Base-by-base conservation (phyloP, 2,888 invertebrate species). In the Agrilus cyanescens region DNA sequence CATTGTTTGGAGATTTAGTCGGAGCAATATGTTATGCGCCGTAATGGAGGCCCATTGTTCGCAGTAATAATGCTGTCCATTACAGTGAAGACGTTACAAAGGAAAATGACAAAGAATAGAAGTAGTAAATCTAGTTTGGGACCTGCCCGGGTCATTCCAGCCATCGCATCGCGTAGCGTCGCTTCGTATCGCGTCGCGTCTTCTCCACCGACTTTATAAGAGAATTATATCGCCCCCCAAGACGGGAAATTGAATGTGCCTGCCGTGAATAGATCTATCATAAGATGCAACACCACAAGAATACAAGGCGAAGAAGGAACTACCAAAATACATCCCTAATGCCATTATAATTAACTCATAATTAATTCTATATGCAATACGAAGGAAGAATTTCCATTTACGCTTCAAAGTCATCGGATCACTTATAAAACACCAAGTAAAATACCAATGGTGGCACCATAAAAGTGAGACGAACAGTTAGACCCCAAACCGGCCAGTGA, bases 51-150 rank as follows among this genome's bases (percentile, higher is more conserved):
- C 25, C 25, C 25, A 57, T 57, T 56, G 55, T 56, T 51, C 53
- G 50, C 48, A 50, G 46, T 53, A 56, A 56, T 53, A 54, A 55
- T 51, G 53, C 51, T 55, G 55, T 57, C 57, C 56, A 59, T 59
- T 60, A 60, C 54, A 40, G 49, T 57, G 57, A 56, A 58, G 57
- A 58, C 55, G 57, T 58, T 57, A 56, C 58, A 58, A 61, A 59
- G 53, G 59, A 56, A 59, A 59, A 61, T 55, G 59, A 60, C 60
- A 55, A 57, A 59, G 59, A 58, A 58, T 57, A 55, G 57, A 55
- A 55, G 57, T 53, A 57, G 58, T 61, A 60, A 61, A 60, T 61
- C 58, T 57, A 57, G 57, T 56, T 55, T 53, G 53, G 50, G 45
- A 37, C 39, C 25, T 25, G 8, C 10, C 32, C 13, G 16, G 33